Evolutionary conservation across 2,797 vertebrate species (phyloP).

Genomic region (Betta splendens): DNA sequence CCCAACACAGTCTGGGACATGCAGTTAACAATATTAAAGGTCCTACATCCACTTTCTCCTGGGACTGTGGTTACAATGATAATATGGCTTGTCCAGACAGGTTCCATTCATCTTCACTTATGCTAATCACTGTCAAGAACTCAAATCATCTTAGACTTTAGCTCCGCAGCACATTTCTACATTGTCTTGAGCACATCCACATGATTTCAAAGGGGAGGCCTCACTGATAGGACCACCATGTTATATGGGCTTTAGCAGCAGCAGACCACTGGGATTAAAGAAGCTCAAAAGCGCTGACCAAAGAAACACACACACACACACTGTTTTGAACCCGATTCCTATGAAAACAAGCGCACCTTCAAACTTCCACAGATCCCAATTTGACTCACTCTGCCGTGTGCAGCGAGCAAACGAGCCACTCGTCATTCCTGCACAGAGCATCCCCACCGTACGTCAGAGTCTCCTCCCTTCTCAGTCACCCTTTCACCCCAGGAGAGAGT

Average conservation of each 20-base stretch:
- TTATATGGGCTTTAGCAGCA: not conserved
- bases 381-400: constrained; percentile 52
- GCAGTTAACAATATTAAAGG: constrained; percentile 67
- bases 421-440: constrained; percentile 62
- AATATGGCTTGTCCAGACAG: constrained; percentile 38
- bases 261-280: constrained; percentile 4
- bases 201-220: no score
- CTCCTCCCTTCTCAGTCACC: constrained; percentile 57
- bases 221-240: not conserved
- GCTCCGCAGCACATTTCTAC: no score
- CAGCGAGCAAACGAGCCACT: constrained; percentile 52
- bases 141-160: not conserved
- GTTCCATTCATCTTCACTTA: constrained; percentile 11
- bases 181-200: no score
- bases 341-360: constrained; percentile 62
- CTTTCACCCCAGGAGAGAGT: constrained; percentile 59
- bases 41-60: constrained; percentile 48
- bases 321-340: constrained; percentile 41
- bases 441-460: constrained; percentile 56
- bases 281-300: constrained; percentile 18
- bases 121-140: constrained; percentile 13
- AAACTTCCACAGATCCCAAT: constrained; percentile 43
- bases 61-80: constrained; percentile 45
- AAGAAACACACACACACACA: constrained; percentile 20
- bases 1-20: constrained; percentile 48